Evolutionary conservation across 2,888 invertebrate genomes (phyloP).

Genomic region (Chrysodeixis includens): DNA sequence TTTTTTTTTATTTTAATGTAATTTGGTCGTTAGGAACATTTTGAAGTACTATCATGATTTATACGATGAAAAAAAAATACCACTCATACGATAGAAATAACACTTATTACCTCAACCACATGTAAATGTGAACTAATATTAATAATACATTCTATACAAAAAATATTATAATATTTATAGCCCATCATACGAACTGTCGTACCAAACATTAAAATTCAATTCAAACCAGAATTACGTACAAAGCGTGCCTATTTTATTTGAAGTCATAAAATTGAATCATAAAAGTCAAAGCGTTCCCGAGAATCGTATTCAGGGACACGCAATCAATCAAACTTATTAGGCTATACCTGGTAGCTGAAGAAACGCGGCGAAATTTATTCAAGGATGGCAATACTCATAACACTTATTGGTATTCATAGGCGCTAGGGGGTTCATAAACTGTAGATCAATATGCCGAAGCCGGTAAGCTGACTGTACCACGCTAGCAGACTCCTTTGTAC

Average conservation of each 20-base stretch:
- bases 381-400: slow-evolving; percentile 39
- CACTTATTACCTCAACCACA: too few species aligned
- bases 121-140: too few species aligned
- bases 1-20: too few species aligned
- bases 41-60: too few species aligned
- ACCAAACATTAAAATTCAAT: slow-evolving; percentile 53
- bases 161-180: slow-evolving; percentile 50
- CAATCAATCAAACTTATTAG: slow-evolving; percentile 56
- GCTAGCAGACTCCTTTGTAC: slow-evolving; percentile 78
- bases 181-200: slow-evolving; percentile 36
- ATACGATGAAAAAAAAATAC: too few species aligned
- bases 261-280: slow-evolving; percentile 49
- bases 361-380: slow-evolving; percentile 40
- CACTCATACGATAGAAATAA: too few species aligned
- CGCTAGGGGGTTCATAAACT: slow-evolving; percentile 68
- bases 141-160: slow-evolving; percentile 22
- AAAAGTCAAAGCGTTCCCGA: slow-evolving; percentile 44
- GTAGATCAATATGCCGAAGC: slow-evolving; percentile 75
- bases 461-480: slow-evolving; percentile 66
- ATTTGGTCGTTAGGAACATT: too few species aligned
- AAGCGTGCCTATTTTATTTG: slow-evolving; percentile 32
- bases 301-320: slow-evolving; percentile 54
- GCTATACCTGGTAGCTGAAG: slow-evolving; percentile 27
- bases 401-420: slow-evolving; percentile 75
- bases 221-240: slow-evolving; percentile 46